Base-by-base conservation (phyloP, 35 echinoderm and acorn worm genomes). In the Acanthaster planci region DNA sequence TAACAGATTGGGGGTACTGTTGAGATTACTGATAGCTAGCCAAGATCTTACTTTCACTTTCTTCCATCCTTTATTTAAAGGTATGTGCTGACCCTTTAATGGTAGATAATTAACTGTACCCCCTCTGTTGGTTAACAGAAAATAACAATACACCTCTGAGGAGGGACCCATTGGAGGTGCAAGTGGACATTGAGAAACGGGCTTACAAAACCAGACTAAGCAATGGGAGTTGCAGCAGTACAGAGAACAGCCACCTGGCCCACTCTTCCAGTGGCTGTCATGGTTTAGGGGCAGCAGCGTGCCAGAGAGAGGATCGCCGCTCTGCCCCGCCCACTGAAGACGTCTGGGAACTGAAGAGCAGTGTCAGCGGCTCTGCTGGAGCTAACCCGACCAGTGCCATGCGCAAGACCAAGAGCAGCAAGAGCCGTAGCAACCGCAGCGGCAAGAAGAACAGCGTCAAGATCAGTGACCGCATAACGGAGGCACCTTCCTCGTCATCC, bases 321-420 rank as follows among this genome's bases (percentile, higher is more conserved):
- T 67, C 21, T 59, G 59, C 37, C n/a, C n/a, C 42, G 31, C 31
- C 29, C 23, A 18, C n/a, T 39, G 85, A 82, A 38, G 89, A 91
- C 39, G 57, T 95, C 32, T 95, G 93, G 93, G 93, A 95, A 40
- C 78, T 95, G 21, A 95, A 95, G 60, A 85, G 81, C 37, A 91
- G 80, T 76, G 76, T 60, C 12, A 90, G 67, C n/a, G 82, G 56
- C 26, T 42, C 75, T 10, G 86, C 52, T 35, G 82, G 77, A 23
- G 55, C 75, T 22, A 83, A 44, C 26, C 44, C 76, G 15, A 86
- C 82, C 56, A 76, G 80, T 37, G 52, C 29, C 27, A 78, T 81
- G 37, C 67, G 76, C 1, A 77, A 72, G 55, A 84, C 52, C 35
- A 82, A 54, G 52, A 89, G 64, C 50, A 84, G 86, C 23, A 88